phyloP scores from a whole-genome alignment of 2,888 invertebrate genomes.

The Xestoiulus laeticollis region DNA sequence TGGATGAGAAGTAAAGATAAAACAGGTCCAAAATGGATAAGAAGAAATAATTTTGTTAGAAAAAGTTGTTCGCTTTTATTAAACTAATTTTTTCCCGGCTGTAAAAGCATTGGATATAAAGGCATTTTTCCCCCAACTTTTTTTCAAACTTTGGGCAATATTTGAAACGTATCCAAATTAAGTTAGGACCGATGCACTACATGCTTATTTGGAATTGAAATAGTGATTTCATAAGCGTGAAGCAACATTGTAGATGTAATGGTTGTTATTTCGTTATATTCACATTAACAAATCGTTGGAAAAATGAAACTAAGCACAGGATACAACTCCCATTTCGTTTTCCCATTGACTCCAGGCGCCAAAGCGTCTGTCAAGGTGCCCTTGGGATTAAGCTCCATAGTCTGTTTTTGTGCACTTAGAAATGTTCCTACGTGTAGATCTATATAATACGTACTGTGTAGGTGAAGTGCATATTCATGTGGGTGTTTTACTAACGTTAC shows the following conservation, averaged over 20 bases:
- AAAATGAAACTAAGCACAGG: not conserved
- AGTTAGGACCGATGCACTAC: not conserved
- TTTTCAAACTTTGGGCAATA: not conserved
- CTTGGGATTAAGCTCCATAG: not conserved
- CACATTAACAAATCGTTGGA: not conserved
- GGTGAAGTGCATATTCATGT: not conserved
- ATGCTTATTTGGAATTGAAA: not conserved
- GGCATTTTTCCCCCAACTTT: not conserved
- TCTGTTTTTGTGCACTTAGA: not conserved
- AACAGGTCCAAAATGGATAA: conserved; percentile 13
- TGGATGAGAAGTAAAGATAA: not conserved
- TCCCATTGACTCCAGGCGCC: not conserved
- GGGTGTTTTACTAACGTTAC: not conserved
- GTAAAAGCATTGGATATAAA: not conserved
- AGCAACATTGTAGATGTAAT: too few species aligned
- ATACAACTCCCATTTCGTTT: not conserved
- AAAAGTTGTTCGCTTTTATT: not conserved
- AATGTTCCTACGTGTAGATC: too few species aligned
- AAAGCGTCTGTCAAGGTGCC: not conserved
- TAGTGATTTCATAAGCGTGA: not conserved
- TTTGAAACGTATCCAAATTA: not conserved
- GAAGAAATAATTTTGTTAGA: not conserved
- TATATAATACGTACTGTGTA: not conserved
- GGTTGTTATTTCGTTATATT: not conserved
- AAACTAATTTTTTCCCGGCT: not conserved